Conservation (phyloP, 2,113 vertebrate genomes). For the Progne subis region DNA sequence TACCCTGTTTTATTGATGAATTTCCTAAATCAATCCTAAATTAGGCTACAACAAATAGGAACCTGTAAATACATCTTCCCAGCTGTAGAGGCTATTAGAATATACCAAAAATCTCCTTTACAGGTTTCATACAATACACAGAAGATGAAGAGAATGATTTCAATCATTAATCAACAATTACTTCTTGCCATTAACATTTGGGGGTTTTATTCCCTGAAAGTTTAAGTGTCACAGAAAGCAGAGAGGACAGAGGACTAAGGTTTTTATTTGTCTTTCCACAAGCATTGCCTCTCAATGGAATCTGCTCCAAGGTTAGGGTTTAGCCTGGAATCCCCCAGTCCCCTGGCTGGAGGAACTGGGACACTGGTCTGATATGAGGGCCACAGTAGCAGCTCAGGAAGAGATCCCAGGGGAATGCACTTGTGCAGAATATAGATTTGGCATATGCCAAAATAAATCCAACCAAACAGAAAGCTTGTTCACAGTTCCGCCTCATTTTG, state of each 20-base stretch:
- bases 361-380: not conserved
- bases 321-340: not conserved
- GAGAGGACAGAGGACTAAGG: not conserved
- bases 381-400: not conserved
- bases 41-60: not conserved
- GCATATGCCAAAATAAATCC: conserved; percentile 49
- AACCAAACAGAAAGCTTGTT: conserved; percentile 57
- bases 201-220: not conserved
- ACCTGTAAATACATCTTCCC: not conserved
- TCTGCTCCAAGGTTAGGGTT: not conserved
- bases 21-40: not conserved
- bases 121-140: not conserved
- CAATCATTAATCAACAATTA: not conserved
- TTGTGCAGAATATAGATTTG: not conserved
- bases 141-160: not conserved
- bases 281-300: not conserved
- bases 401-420: conserved; percentile 3
- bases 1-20: not conserved
- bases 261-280: not conserved
- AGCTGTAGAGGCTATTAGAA: not conserved
- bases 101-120: not conserved
- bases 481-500: conserved; percentile 60
- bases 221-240: not conserved
- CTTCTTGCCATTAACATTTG: not conserved
- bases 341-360: not conserved